Conservation (phyloP, 2,888 invertebrate species). For the Ormyrus pomaceus region DNA sequence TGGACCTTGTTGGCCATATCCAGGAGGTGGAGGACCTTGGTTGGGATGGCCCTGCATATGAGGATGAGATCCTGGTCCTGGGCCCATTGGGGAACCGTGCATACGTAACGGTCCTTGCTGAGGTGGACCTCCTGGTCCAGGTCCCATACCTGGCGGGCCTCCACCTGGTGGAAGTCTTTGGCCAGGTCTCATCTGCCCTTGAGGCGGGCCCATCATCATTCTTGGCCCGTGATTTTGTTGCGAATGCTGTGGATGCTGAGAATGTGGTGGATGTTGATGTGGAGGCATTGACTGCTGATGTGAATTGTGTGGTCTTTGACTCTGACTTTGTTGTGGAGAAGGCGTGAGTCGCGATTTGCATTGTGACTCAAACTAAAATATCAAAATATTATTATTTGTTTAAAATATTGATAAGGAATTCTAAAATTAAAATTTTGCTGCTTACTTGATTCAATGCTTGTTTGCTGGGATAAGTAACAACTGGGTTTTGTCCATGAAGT, state of each 20-base stretch:
- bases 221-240: conserved; percentile 77
- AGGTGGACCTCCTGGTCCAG: conserved; percentile 78
- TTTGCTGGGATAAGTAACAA: conserved; percentile 96
- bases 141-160: conserved; percentile 75
- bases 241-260: conserved; percentile 77
- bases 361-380: conserved; percentile 90
- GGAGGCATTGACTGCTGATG: conserved; percentile 76
- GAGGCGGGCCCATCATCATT: conserved; percentile 80
- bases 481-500: conserved; percentile 95
- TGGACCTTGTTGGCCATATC: conserved; percentile 79
- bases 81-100: conserved; percentile 77
- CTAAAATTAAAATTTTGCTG: background rate
- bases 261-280: conserved; percentile 77
- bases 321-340: conserved; percentile 81
- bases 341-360: conserved; percentile 92
- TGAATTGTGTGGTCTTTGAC: conserved; percentile 79
- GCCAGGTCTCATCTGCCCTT: conserved; percentile 76
- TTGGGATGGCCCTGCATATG: conserved; percentile 77
- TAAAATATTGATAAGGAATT: conserved; percentile 71
- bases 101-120: conserved; percentile 75
- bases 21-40: conserved; percentile 78
- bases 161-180: conserved; percentile 70
- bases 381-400: conserved; percentile 65
- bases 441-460: conserved; percentile 83
- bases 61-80: conserved; percentile 79